A percentile compares a stretch with the other conserved stretches of the same genome.
These are phyloP conservation scores for Brachionus plicatilis DNA, from an alignment of 1,140 invertebrate species.

Conservation along the genomic window DNA sequence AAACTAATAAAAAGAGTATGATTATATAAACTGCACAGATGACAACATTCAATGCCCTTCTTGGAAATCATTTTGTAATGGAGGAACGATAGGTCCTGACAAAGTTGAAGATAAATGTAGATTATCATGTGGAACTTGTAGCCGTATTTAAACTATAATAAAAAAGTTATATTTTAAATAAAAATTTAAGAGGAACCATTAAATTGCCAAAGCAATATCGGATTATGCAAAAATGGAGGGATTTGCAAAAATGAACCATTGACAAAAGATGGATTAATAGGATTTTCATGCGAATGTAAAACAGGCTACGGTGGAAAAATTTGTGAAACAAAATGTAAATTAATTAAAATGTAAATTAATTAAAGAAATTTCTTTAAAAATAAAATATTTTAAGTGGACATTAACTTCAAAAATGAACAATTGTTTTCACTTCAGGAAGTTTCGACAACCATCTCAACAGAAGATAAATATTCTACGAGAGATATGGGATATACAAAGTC, in stretches of 20 bases:
- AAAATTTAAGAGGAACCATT: background rate
- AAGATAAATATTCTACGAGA: no score
- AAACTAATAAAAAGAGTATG: background rate
- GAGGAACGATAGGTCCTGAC: no score
- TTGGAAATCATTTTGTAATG: background rate
- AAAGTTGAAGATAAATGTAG: background rate
- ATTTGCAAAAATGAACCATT: background rate
- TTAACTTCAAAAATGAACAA: no score
- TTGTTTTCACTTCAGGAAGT: no score
- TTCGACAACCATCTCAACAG: no score
- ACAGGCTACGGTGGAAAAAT: background rate
- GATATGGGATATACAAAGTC: no score
- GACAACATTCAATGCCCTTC: background rate
- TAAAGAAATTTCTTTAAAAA: no score
- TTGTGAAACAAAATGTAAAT: background rate
- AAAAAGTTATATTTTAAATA: background rate
- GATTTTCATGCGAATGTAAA: background rate
- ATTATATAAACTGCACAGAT: background rate
- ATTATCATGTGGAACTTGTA: background rate
- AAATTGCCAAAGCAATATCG: background rate
- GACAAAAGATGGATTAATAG: background rate
- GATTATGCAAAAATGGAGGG: background rate
- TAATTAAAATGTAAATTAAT: no score
- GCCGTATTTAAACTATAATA: background rate
- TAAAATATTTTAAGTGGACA: no score